Evolutionary conservation across 2,113 vertebrate genomes (phyloP).

Genomic region (Loxodonta africana): DNA sequence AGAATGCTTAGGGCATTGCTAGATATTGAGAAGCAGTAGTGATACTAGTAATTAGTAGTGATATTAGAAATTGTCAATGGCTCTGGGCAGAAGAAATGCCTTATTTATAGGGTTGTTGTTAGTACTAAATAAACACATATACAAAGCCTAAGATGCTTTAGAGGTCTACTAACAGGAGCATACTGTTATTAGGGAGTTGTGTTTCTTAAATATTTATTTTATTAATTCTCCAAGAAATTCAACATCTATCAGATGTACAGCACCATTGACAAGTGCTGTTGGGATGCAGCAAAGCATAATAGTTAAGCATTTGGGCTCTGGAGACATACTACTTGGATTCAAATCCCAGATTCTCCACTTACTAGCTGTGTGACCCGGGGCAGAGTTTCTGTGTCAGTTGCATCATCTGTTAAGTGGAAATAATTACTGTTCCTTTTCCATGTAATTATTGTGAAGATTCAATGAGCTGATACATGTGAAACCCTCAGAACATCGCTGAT

Average conservation of each 20-base stretch:
- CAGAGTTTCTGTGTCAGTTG: conserved; percentile 28
- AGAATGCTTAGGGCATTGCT: not conserved
- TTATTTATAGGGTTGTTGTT: not conserved
- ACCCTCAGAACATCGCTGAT: conserved; percentile 27
- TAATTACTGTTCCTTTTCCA: conserved; percentile 26
- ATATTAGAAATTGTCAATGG: not conserved
- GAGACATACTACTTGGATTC: conserved; percentile 32
- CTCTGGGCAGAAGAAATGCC: not conserved
- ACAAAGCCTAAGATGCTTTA: not conserved
- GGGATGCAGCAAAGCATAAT: not conserved
- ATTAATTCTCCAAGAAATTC: conserved; percentile 18
- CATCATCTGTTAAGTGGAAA: conserved; percentile 64
- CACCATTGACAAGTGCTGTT: conserved; percentile 36
- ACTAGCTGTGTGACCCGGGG: not conserved
- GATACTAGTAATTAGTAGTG: not conserved
- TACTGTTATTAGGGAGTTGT: not conserved
- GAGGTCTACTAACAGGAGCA: too few species aligned
- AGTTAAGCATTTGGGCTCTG: not conserved
- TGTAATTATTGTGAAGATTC: conserved; percentile 4
- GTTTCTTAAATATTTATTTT: conserved; percentile 57
- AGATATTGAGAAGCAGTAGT: not conserved
- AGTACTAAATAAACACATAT: not conserved
- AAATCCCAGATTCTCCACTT: conserved; percentile 34
- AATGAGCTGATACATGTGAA: conserved; percentile 37
- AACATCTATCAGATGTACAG: conserved; percentile 15